phyloP scores from a whole-genome alignment of 2,888 invertebrate species.

The Blastobasis lacticolella region DNA sequence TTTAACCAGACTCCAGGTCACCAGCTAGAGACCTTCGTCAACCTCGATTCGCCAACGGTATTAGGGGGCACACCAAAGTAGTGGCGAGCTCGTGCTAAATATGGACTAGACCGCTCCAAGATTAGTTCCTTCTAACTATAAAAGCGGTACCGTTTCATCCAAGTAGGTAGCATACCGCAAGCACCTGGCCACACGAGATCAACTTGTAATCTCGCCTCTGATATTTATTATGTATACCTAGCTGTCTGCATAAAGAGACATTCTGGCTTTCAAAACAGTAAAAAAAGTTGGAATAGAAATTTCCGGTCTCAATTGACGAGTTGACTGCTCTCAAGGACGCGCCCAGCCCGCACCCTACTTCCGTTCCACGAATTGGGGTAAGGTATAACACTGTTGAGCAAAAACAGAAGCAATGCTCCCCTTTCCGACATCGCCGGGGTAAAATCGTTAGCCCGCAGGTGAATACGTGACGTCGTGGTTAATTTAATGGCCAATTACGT shows the following conservation, averaged over 20 bases:
- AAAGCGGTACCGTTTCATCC: no score
- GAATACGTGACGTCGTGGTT: conserved; percentile 21
- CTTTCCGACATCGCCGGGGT: conserved; percentile 3
- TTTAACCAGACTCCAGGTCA: no score
- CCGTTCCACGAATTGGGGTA: conserved; percentile 58
- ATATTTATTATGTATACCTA: no score
- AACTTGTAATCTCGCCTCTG: no score
- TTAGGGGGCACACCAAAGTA: no score
- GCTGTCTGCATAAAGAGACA: neutral
- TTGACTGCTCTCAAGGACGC: conserved; percentile 49
- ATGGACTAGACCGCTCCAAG: no score
- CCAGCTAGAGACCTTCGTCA: no score
- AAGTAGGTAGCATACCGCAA: no score
- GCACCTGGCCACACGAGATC: no score
- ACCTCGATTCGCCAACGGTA: no score
- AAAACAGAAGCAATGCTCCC: conserved; percentile 43
- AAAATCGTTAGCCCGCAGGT: conserved; percentile 19
- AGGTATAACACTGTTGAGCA: conserved; percentile 32
- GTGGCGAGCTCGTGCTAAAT: no score
- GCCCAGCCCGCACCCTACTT: conserved; percentile 63
- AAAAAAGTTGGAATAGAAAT: conserved; percentile 38
- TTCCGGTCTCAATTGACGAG: conserved; percentile 48
- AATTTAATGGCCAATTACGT: conserved; percentile 35
- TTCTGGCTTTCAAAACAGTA: conserved; percentile 5
- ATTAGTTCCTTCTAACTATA: no score